phyloP scores from a whole-genome alignment of 2,113 vertebrate genomes.

The Tricholaema leucomelas region DNA sequence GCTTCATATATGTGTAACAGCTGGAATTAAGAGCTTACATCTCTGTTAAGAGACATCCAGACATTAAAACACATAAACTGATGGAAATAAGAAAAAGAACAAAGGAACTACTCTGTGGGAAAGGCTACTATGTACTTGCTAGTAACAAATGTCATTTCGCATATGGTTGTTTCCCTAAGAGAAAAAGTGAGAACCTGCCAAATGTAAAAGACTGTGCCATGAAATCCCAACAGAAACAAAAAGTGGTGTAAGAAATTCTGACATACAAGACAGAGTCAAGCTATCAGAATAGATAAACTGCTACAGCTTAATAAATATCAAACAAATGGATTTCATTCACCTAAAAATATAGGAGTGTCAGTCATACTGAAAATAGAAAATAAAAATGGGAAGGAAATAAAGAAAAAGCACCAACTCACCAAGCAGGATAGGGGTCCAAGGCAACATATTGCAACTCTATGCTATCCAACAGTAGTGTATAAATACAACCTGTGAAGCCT shows the following conservation, averaged over 20 bases:
- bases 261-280: neutral
- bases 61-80: neutral
- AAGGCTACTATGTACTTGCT: neutral
- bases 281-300: neutral
- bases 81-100: neutral
- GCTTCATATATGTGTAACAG: neutral
- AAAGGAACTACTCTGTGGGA: neutral
- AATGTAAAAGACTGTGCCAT: neutral
- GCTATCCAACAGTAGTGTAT: neutral
- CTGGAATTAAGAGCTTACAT: neutral
- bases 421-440: neutral
- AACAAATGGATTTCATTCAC: neutral
- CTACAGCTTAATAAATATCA: neutral
- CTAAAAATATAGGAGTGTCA: neutral
- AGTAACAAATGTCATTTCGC: neutral
- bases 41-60: rapidly evolving
- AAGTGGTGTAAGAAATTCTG: neutral
- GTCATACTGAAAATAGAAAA: neutral
- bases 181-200: neutral
- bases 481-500: neutral
- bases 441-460: neutral
- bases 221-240: neutral
- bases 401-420: neutral
- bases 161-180: neutral
- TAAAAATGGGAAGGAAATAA: neutral